A percentile compares a stretch with the other conserved stretches of the same genome.
Evolutionary conservation across 2,797 vertebrate genomes (phyloP).

Genomic region (Intellagama lesueurii): DNA sequence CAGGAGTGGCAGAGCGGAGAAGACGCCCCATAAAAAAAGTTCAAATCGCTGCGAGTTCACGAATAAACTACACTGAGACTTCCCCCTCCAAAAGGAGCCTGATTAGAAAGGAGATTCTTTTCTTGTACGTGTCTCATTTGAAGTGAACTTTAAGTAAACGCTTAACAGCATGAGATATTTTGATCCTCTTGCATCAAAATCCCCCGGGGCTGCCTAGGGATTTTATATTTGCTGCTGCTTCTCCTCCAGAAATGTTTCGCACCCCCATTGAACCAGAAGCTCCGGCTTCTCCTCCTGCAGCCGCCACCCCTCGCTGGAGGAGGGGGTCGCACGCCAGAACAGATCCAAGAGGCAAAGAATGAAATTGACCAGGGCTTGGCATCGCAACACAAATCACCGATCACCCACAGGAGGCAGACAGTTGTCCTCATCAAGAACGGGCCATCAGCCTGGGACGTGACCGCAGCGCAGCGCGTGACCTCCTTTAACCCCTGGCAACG

Average conservation of each 20-base stretch:
- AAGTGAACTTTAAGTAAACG: too few species aligned
- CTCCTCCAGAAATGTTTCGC: not conserved
- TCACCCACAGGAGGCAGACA: not conserved
- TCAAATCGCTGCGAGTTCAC: not conserved
- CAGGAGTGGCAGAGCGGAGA: not conserved
- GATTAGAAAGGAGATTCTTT: not conserved
- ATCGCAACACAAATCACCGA: not conserved
- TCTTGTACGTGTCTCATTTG: not conserved
- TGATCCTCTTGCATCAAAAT: not conserved
- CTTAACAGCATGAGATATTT: not conserved
- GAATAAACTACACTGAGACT: too few species aligned
- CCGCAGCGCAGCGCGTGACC: slow-evolving; percentile 18
- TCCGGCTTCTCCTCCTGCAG: not conserved
- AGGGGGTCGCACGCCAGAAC: not conserved
- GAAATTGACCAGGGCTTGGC: not conserved
- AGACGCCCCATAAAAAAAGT: too few species aligned
- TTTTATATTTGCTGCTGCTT: not conserved
- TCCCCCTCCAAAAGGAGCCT: not conserved
- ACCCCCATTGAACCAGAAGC: not conserved
- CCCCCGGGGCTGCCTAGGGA: too few species aligned
- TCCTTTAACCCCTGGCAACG: slow-evolving; percentile 5
- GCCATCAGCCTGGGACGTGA: not conserved
- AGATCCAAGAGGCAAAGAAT: slow-evolving; percentile 26
- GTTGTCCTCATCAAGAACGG: not conserved
- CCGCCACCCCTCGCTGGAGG: not conserved